phyloP scores from a whole-genome alignment of 1,140 invertebrate species.

The Drosophila hydei region DNA sequence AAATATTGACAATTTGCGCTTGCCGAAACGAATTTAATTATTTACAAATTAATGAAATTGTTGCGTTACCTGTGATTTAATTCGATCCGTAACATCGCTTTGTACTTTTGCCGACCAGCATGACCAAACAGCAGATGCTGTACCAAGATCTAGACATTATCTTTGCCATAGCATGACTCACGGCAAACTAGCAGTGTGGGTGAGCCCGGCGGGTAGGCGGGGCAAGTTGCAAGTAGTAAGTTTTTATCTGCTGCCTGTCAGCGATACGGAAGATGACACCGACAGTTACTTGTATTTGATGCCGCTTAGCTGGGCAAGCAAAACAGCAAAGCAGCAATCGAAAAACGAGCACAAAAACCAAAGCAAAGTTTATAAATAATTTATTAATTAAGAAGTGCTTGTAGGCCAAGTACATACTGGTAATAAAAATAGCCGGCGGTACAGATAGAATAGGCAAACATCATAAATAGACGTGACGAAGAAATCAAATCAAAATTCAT shows the following conservation, averaged over 20 bases:
- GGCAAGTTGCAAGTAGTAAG: conserved; percentile 9
- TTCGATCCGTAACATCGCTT: conserved; percentile 32
- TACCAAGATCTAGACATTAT: conserved; percentile 48
- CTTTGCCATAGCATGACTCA: conserved; percentile 62
- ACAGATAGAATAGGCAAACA: conserved; percentile 42
- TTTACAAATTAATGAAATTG: conserved; percentile 39
- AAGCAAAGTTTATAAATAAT: conserved; percentile 13
- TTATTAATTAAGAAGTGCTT: conserved; percentile 62
- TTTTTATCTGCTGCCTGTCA: conserved; percentile 59
- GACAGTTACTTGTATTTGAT: conserved; percentile 76
- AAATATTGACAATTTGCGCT: conserved; percentile 60
- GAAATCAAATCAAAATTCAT: conserved; percentile 48
- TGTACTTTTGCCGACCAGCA: conserved; percentile 33
- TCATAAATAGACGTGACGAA: conserved; percentile 62
- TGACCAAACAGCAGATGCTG: conserved; percentile 10
- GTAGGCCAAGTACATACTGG: conserved; percentile 29
- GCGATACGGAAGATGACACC: conserved; percentile 36
- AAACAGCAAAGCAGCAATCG: conserved; percentile 46
- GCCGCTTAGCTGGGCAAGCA: conserved; percentile 41
- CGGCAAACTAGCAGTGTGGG: not conserved
- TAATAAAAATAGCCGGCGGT: conserved; percentile 32
- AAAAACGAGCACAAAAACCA: conserved; percentile 31
- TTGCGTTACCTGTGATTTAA: conserved; percentile 28
- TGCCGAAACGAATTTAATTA: conserved; percentile 30
- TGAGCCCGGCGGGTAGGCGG: not conserved